A percentile compares a stretch with the other conserved stretches of the same genome.
Evolutionary conservation across 2,113 vertebrate species (phyloP).

Genomic region (Epinephelus cyanopodus): DNA sequence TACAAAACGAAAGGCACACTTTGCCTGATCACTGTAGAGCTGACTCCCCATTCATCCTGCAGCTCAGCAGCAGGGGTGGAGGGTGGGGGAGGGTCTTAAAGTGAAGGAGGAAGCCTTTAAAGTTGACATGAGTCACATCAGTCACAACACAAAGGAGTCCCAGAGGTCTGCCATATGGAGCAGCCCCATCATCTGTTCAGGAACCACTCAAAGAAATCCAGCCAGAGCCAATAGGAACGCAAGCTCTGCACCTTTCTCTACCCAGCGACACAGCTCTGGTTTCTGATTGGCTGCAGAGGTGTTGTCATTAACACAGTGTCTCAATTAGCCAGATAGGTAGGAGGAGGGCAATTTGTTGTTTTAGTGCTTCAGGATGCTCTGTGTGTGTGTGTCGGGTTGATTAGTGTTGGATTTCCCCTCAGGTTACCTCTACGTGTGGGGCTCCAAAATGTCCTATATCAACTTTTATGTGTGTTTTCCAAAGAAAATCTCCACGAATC

Average conservation of each 20-base stretch:
- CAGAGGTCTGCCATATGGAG: constrained; percentile 80
- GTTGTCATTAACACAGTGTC: constrained; percentile 20
- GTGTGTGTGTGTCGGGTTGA: neutral
- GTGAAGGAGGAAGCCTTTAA: constrained; percentile 70
- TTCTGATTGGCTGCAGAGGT: constrained; percentile 49
- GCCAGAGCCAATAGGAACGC: constrained; percentile 43
- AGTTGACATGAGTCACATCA: constrained; percentile 80
- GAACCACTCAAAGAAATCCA: constrained; percentile 44
- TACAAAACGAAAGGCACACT: constrained; percentile 82
- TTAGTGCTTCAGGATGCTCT: constrained; percentile 29
- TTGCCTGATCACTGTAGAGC: constrained; percentile 73
- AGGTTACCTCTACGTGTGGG: neutral
- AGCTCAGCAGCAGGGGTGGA: constrained; percentile 46
- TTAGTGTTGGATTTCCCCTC: constrained; percentile 20
- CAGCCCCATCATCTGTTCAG: constrained; percentile 67
- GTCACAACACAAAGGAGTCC: constrained; percentile 79
- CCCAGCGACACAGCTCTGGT: constrained; percentile 38
- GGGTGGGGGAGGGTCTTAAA: constrained; percentile 27
- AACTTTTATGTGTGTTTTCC: no score
- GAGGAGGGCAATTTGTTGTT: constrained; percentile 28
- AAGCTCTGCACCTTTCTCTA: constrained; percentile 16
- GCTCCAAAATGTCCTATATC: neutral
- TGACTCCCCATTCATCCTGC: constrained; percentile 58
- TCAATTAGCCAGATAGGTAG: constrained; percentile 47
- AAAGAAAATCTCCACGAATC: neutral